Percentiles rank a stretch among this genome's conserved stretches.
phyloP scores from a whole-genome alignment of 2,113 vertebrate species.

The Hipposideros armiger region DNA sequence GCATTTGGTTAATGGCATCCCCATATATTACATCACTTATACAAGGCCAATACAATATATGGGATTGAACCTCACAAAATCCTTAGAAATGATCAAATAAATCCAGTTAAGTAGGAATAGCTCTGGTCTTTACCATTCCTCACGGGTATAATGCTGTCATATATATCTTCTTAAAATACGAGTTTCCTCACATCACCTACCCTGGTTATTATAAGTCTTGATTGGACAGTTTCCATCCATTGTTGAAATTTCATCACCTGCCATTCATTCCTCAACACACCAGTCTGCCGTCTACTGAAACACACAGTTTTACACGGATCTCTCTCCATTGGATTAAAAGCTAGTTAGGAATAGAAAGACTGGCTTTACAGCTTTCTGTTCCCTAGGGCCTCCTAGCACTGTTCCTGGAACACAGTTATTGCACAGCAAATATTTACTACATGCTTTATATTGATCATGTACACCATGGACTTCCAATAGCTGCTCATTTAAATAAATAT shows the following conservation, averaged over 20 bases:
- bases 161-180: conserved; percentile 19
- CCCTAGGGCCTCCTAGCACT: background rate
- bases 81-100: conserved; percentile 27
- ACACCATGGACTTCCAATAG: background rate
- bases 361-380: background rate
- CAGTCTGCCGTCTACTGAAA: background rate
- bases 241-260: conserved; percentile 14
- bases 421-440: background rate
- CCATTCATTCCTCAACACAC: background rate
- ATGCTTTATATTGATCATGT: background rate
- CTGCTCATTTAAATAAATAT: conserved; percentile 43
- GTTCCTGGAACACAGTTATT: background rate
- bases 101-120: background rate
- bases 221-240: background rate
- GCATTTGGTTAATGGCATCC: background rate
- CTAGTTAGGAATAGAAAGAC: background rate
- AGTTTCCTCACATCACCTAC: background rate
- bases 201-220: background rate
- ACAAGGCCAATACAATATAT: background rate
- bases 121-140: background rate
- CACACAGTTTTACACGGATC: background rate
- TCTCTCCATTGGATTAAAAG: background rate
- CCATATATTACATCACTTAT: background rate
- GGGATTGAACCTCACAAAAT: background rate
- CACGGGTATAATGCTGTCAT: background rate